Conservation (phyloP, 2,797 vertebrate genomes). For the Salmo trutta region DNA sequence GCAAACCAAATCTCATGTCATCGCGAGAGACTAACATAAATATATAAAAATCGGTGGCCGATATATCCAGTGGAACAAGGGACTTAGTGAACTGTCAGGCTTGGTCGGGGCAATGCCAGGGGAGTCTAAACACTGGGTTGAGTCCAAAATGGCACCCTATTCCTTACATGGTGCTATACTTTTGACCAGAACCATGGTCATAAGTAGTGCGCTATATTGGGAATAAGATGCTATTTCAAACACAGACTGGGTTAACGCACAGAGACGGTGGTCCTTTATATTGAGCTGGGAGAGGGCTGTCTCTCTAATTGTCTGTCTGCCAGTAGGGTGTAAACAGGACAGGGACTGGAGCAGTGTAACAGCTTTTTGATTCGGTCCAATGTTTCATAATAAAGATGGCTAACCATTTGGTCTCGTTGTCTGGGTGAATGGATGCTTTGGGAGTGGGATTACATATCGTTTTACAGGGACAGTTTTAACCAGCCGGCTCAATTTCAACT, state of each 20-base stretch:
- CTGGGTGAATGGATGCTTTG: background rate
- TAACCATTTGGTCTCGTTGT: slow-evolving; percentile 68
- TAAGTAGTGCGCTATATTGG: background rate
- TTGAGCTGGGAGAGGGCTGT: slow-evolving; percentile 44
- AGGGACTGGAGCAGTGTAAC: slow-evolving; percentile 62
- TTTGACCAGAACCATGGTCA: background rate
- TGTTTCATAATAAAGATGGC: slow-evolving; percentile 77
- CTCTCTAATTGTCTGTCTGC: slow-evolving; percentile 25
- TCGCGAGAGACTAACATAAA: background rate
- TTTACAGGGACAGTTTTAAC: no score
- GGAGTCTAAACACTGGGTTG: background rate
- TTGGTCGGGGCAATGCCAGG: background rate
- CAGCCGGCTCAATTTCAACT: no score
- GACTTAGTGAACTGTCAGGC: background rate
- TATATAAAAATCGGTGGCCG: background rate
- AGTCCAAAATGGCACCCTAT: background rate
- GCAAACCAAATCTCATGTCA: background rate
- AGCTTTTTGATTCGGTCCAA: slow-evolving; percentile 68
- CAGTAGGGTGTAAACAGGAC: slow-evolving; percentile 52
- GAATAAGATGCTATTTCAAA: background rate
- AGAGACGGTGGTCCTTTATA: slow-evolving; percentile 10
- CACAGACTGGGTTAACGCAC: no score
- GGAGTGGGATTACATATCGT: no score
- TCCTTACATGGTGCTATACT: background rate
- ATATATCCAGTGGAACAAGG: background rate